These are phyloP conservation scores for Serinus canaria DNA, from an alignment of 2,113 vertebrate genomes.

Conservation along the genomic window DNA sequence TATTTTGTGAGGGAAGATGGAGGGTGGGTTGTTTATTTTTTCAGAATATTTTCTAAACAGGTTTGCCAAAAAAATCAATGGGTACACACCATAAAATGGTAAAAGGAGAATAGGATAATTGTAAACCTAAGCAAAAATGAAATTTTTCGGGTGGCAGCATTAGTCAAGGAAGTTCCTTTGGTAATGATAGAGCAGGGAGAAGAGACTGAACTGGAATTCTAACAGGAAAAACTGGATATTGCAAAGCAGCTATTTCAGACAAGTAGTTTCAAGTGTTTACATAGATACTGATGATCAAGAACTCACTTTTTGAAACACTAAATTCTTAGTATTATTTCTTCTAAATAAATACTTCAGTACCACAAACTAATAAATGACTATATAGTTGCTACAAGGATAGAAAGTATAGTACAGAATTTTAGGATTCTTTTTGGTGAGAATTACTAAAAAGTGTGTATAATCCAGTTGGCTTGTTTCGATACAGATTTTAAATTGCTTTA, in stretches of 20 bases:
- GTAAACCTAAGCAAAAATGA: not conserved
- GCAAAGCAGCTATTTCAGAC: not conserved
- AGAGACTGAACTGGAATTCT: not conserved
- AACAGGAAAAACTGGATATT: not conserved
- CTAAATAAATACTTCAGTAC: not conserved
- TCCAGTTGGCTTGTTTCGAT: not conserved
- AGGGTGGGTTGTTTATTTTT: not conserved
- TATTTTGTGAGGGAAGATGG: rapidly evolving
- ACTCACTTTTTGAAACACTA: not conserved
- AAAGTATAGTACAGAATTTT: not conserved
- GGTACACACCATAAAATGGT: rapidly evolving
- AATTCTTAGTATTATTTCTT: not conserved
- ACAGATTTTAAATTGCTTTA: not conserved
- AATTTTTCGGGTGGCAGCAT: not conserved
- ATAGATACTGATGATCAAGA: not conserved
- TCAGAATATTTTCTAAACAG: not conserved
- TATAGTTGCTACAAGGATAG: not conserved
- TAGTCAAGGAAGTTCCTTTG: not conserved
- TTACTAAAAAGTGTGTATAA: not conserved
- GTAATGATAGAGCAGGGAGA: not conserved
- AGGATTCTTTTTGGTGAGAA: not conserved
- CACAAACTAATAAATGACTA: not conserved
- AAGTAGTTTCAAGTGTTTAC: not conserved
- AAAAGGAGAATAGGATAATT: not conserved
- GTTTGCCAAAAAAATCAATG: not conserved